Percentiles rank a stretch among this genome's conserved stretches.
These are phyloP conservation scores for Iphiclides podalirius DNA, from an alignment of 2,888 invertebrate species.

Conservation along the genomic window DNA sequence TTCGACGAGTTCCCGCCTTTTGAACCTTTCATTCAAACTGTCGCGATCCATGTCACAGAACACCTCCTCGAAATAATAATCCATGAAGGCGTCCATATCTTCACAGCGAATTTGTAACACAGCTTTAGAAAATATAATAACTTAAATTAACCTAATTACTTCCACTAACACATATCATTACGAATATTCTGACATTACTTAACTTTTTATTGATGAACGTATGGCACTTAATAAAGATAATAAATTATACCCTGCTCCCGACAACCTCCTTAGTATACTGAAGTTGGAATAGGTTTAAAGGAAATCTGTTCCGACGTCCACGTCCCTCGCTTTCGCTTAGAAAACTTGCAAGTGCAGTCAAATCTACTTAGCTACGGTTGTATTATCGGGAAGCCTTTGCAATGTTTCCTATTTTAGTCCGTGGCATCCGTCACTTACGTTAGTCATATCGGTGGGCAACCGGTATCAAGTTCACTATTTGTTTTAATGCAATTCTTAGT, in stretches of 20 bases:
- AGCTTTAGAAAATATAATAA: background rate
- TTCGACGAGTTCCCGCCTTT: constrained; percentile 85
- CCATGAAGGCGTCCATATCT: constrained; percentile 87
- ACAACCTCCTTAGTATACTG: background rate
- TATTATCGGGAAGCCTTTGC: constrained; percentile 42
- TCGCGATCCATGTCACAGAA: constrained; percentile 86
- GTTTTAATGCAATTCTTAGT: too few relatives aligned
- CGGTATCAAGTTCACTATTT: background rate
- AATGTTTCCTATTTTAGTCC: constrained; percentile 1
- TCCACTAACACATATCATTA: background rate
- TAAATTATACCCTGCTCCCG: too few relatives aligned
- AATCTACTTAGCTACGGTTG: constrained; percentile 55
- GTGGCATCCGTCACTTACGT: background rate
- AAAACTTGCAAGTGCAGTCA: constrained; percentile 55
- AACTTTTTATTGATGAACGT: background rate
- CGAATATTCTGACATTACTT: constrained; percentile 16
- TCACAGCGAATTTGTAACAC: background rate
- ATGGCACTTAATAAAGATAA: background rate
- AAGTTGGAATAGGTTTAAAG: constrained; percentile 36
- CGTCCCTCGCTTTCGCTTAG: constrained; percentile 35
- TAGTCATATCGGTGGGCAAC: background rate
- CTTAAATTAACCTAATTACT: background rate
- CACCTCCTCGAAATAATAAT: constrained; percentile 88
- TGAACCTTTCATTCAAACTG: constrained; percentile 85
- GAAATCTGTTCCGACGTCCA: constrained; percentile 45